Evolutionary conservation across 2,797 vertebrate species (phyloP).

Genomic region (Cichlasoma orientale): DNA sequence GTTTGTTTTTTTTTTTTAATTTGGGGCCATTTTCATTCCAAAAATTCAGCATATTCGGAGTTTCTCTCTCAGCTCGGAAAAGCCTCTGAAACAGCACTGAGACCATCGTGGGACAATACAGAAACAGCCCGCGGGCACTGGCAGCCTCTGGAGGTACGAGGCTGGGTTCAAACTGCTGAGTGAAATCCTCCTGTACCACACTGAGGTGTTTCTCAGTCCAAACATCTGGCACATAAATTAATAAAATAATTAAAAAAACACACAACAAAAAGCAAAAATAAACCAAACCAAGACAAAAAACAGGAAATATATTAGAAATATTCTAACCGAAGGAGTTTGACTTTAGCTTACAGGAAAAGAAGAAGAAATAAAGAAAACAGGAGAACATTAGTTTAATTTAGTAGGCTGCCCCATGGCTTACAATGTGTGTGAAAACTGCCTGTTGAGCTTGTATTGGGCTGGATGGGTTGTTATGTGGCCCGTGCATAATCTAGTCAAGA

Average conservation of each 20-base stretch:
- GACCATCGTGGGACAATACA: conserved; percentile 12
- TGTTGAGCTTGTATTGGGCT: neutral
- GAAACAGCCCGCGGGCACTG: neutral
- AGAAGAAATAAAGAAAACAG: neutral
- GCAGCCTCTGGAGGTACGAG: neutral
- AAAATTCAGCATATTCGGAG: neutral
- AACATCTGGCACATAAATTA: conserved; percentile 8
- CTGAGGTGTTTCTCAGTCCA: neutral
- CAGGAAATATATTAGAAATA: neutral
- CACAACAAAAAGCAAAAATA: neutral
- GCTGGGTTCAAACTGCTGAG: neutral
- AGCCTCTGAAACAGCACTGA: conserved; percentile 36
- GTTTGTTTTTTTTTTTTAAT: neutral
- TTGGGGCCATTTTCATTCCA: neutral
- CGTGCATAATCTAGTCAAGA: neutral
- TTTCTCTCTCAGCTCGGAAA: conserved; percentile 25
- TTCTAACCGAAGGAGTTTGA: neutral
- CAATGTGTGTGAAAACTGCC: neutral
- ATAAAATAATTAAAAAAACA: neutral
- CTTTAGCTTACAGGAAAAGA: neutral
- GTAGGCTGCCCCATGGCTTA: neutral
- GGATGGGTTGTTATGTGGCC: neutral
- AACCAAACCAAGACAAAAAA: neutral
- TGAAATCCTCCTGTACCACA: neutral
- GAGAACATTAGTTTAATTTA: neutral